Evolutionary conservation across 2,113 vertebrate genomes (phyloP), one percentile per base, ranked within the genome.

Genomic region (Hiodon tergisus): DNA sequence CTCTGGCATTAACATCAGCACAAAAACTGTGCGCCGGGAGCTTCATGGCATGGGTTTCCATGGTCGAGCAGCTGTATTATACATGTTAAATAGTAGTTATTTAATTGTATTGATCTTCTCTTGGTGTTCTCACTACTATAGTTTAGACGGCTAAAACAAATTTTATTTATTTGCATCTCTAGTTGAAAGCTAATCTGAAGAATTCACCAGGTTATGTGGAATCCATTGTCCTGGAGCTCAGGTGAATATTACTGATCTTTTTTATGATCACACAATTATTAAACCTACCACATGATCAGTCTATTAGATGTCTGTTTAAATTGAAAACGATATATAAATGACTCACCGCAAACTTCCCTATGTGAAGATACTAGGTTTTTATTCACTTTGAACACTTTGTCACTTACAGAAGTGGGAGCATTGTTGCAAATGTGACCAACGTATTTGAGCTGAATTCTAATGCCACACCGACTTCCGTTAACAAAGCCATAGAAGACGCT

Each of bases 401-500:
- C 14, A 60, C 54, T n/a, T 61, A 4, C 66, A 71, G 77, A 13
- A 3, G 0, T 17, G 0, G 2, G 71, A 14, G 31, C 11, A 0
- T 48, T 4, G 2, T 55, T 1, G 86, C 86, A 53, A 8, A 17
- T 50, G 59, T 89, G 4, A 59, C 88, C 0, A 78, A 85, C 48
- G 1, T 62, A 5, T 90, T 81, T 16, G 0, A 0, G 0, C 0
- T 4, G 31, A 3, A 0, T 8, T 5, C 78, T 11, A 0, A 0
- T 0, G 11, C 81, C 31, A 75, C 0, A 0, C 0, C 10, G 4
- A 0, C 0, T 0, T 0, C 3, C 0, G 0, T 86, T 13, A 14
- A 0, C 1, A 3, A 11, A 3, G 8, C 53, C 13, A 67, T 77
- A 63, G 11, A 4, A 0, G 6, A 6, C 0, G 67, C 57, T 46